These are phyloP conservation scores for Chaenogobius annularis DNA, from an alignment of 2,113 vertebrate species.

Conservation along the genomic window DNA sequence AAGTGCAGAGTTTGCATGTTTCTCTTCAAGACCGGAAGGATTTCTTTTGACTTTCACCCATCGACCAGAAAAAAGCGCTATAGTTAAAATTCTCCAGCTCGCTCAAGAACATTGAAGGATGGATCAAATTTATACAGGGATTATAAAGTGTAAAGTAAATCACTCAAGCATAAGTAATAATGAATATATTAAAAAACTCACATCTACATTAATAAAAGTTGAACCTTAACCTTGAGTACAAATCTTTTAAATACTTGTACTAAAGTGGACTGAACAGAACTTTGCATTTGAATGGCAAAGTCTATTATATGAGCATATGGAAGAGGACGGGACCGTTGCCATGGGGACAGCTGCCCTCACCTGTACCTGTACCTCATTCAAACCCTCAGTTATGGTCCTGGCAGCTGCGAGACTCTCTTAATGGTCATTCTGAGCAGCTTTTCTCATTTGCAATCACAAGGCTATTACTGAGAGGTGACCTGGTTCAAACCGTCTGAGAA, in stretches of 20 bases:
- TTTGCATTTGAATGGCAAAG: neutral
- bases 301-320: neutral
- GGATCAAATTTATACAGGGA: too few relatives aligned
- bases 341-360: neutral
- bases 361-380: constrained; percentile 8
- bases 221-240: too few relatives aligned
- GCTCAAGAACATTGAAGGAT: too few relatives aligned
- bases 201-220: too few relatives aligned
- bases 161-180: too few relatives aligned
- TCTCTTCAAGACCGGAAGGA: too few relatives aligned
- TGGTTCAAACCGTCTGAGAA: neutral
- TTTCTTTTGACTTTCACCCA: too few relatives aligned
- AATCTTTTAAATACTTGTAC: neutral
- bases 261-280: neutral
- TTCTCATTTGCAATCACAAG: neutral
- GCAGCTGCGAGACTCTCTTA: neutral
- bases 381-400: neutral
- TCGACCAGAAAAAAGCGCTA: too few relatives aligned
- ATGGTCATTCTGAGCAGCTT: constrained; percentile 7
- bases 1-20: too few relatives aligned
- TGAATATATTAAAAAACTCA: too few relatives aligned
- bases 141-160: too few relatives aligned
- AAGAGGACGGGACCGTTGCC: neutral
- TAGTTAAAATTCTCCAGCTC: too few relatives aligned
- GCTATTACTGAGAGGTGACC: neutral